These are phyloP conservation scores for Urosaurus nigricauda DNA, from an alignment of 2,797 vertebrate species.

Conservation along the genomic window DNA sequence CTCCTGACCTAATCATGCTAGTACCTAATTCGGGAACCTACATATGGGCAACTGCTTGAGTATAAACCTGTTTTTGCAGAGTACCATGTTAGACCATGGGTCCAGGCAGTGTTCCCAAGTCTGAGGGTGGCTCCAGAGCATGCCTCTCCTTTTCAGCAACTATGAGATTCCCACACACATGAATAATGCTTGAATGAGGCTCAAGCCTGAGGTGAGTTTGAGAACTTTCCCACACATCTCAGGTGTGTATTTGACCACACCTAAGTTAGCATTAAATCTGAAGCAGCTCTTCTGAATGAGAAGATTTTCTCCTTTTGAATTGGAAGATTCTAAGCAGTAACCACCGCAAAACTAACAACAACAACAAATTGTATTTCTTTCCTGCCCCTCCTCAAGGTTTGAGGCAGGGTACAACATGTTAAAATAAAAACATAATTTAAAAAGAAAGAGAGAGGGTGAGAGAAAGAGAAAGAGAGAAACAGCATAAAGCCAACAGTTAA, in stretches of 20 bases:
- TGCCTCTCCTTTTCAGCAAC: neutral
- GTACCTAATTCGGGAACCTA: too few relatives aligned
- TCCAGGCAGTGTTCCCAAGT: neutral
- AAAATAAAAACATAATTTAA: too few relatives aligned
- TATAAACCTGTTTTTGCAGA: neutral
- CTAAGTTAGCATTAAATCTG: neutral
- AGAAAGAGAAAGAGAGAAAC: too few relatives aligned
- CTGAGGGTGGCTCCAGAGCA: neutral
- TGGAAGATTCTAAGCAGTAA: neutral
- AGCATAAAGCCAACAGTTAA: too few relatives aligned
- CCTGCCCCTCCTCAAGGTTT: too few relatives aligned
- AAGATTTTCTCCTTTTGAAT: neutral
- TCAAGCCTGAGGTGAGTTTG: too few relatives aligned
- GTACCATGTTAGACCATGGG: neutral
- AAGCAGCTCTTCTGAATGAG: neutral
- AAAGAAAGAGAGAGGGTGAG: too few relatives aligned
- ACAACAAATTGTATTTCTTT: too few relatives aligned
- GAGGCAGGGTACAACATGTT: too few relatives aligned
- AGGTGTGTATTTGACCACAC: neutral
- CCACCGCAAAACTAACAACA: neutral
- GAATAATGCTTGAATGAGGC: neutral
- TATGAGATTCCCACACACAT: neutral
- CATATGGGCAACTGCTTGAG: neutral
- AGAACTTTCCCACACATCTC: neutral
- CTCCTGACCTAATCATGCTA: too few relatives aligned